Base-by-base conservation (phyloP, 2,888 invertebrate species). In the Ephialtes manifestator region DNA sequence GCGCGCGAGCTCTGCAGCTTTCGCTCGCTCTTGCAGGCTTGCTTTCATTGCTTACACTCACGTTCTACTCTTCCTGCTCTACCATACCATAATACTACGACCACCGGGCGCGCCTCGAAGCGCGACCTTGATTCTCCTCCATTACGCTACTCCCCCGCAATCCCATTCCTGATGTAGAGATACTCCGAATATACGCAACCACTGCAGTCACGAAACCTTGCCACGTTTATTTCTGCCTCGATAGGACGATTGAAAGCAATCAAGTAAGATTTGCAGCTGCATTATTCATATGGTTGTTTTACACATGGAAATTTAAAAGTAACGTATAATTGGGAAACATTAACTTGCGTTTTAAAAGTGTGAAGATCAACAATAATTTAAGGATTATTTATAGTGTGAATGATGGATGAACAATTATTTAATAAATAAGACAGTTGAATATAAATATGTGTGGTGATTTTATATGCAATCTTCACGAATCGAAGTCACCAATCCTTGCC, bases 21-120 rank as follows among this genome's bases (percentile, higher is more conserved):
- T 81, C 74, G 74, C 85, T 81, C 63, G 72, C 81, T 81, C 78
- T 65, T 83, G 77, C 79, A 83, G 92, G 91, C 90, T 92, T 91
- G 91, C 93, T 91, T 92, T 92, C 93, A 91, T 93, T 93, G 92
- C 93, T 92, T 91, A 90, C 90, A 89, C 92, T 91, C 92, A 89
- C 91, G 91, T 92, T 91, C 90, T 90, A 86, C 75, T 71, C 84
- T 86, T 83, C 81, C 82, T 72, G 72, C 90, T 90, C 86, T 48
- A 68, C 75, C 58, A 70, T 71, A 65, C 81, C 75, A 76, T 75
- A 75, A 81, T 71, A 75, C 85, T 55, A 85, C 82, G 82, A 72
- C 85, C 82, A 81, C 81, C 87, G 87, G 88, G 87, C 86, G 85
- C 88, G 87, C 89, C 87, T 84, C 89, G 83, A 89, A 90, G 90